phyloP scores from a whole-genome alignment of 2,888 invertebrate species.

The Acronicta leporina region DNA sequence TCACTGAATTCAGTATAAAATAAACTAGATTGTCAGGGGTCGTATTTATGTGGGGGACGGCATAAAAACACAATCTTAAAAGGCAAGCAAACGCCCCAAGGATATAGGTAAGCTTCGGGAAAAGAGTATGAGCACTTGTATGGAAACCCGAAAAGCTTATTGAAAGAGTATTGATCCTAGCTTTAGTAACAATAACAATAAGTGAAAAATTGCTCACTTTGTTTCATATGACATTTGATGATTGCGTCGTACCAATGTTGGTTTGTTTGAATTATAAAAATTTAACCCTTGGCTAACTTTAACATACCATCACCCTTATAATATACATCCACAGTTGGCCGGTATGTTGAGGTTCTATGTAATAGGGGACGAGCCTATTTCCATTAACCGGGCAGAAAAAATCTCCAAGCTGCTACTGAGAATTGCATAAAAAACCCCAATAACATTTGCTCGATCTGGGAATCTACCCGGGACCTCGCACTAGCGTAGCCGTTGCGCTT shows the following conservation, averaged over 20 bases:
- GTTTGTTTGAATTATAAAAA: not conserved
- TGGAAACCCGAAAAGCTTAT: constrained; percentile 54
- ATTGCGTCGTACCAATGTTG: not conserved
- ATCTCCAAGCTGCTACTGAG: no score
- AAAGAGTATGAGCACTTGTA: constrained; percentile 54
- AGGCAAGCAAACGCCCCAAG: constrained; percentile 65
- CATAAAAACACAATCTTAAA: constrained; percentile 71
- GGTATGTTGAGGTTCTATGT: no score
- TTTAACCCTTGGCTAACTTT: no score
- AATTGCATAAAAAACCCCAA: no score
- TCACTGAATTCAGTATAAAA: constrained; percentile 69
- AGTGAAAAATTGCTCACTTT: constrained; percentile 30
- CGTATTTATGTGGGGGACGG: constrained; percentile 68
- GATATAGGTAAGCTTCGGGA: constrained; percentile 63
- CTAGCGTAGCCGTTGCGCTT: no score
- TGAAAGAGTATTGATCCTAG: constrained; percentile 57
- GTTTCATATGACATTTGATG: not conserved
- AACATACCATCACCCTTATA: no score
- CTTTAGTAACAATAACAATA: constrained; percentile 49
- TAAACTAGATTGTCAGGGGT: constrained; percentile 72
- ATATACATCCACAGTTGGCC: no score
- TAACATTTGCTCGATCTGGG: no score
- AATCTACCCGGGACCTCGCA: no score
- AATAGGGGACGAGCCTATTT: no score
- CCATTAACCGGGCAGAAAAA: no score